These are phyloP conservation scores for Cryptophagus acutangulus DNA, from an alignment of 2,888 invertebrate species.

Conservation along the genomic window DNA sequence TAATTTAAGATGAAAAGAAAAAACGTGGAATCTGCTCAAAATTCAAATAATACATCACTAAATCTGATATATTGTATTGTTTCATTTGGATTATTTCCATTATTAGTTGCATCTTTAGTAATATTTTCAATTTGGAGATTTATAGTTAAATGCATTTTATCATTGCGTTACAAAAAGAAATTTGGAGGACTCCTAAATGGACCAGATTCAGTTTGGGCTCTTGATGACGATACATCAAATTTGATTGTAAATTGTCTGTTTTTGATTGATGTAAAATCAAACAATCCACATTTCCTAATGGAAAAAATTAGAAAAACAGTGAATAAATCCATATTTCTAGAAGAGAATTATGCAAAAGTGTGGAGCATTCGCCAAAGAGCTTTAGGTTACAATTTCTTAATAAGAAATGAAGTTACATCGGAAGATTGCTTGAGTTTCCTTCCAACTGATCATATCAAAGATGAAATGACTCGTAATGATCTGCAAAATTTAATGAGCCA, in stretches of 20 bases:
- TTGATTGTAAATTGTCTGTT: constrained; percentile 47
- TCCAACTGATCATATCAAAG: not conserved
- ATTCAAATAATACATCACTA: no score
- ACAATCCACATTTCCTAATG: not conserved
- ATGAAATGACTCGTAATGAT: not conserved
- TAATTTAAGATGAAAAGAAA: no score
- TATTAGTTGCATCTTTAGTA: not conserved
- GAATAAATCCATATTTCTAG: constrained; percentile 3
- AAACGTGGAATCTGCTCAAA: no score
- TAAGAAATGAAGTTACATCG: constrained; percentile 40
- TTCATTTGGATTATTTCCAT: not conserved
- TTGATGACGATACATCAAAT: constrained; percentile 48
- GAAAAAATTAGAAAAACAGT: constrained; percentile 1
- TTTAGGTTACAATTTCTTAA: constrained; percentile 54
- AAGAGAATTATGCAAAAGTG: constrained; percentile 11
- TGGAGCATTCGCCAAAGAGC: constrained; percentile 20
- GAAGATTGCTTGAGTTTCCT: constrained; percentile 10
- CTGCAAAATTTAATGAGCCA: constrained; percentile 5
- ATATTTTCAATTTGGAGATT: constrained; percentile 18
- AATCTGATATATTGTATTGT: no score
- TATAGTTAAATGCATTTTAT: constrained; percentile 22
- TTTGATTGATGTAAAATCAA: constrained; percentile 1
- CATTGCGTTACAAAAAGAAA: constrained; percentile 36
- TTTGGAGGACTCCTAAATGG: constrained; percentile 52
- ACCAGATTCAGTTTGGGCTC: constrained; percentile 53